These are phyloP conservation scores for Athalia cordata DNA, from an alignment of 2,888 invertebrate species.

Conservation along the genomic window DNA sequence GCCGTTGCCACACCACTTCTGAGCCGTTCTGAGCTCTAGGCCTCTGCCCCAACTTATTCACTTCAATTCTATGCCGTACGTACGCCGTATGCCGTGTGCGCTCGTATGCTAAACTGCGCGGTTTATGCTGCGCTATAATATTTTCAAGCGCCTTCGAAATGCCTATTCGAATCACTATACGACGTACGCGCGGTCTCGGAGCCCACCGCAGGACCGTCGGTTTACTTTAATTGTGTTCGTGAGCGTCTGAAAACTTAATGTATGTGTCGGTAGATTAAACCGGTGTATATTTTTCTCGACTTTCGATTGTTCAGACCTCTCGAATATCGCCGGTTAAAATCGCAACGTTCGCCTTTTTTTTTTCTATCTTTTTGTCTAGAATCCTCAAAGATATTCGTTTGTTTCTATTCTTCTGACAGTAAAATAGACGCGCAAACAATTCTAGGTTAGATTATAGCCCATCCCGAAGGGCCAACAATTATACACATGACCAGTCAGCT, in stretches of 20 bases:
- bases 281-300: conserved; percentile 44
- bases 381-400: neutral
- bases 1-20: conserved; percentile 43
- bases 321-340: conserved; percentile 27
- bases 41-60: neutral
- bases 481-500: neutral
- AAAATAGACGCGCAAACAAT: no score
- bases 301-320: conserved; percentile 51
- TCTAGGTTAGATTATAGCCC: no score
- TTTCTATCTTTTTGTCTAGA: conserved; percentile 42
- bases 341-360: conserved; percentile 15
- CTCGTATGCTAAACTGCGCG: no score
- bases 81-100: neutral
- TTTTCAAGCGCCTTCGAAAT: neutral
- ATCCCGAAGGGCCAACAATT: no score
- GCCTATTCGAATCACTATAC: neutral
- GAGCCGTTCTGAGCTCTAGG: neutral
- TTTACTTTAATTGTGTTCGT: conserved; percentile 24
- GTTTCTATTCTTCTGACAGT: neutral
- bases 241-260: neutral
- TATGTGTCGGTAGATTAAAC: neutral
- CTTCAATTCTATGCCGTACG: neutral
- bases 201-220: conserved; percentile 41
- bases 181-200: conserved; percentile 6
- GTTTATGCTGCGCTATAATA: no score